Evolutionary conservation across 1,140 invertebrate species (phyloP).

Genomic region (Rhyacophila brunnea): DNA sequence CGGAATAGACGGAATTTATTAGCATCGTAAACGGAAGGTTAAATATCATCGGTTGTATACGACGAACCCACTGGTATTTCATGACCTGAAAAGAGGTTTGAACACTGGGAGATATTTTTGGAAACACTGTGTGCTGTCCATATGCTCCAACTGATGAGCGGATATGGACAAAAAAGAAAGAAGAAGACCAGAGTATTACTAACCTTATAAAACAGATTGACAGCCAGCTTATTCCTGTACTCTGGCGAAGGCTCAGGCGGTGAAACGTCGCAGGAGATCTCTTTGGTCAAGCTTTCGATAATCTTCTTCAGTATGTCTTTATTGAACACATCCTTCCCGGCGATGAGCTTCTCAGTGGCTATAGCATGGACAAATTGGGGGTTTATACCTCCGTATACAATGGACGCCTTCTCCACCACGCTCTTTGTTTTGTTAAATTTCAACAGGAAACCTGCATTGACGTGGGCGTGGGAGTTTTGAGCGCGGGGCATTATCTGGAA

Average conservation of each 20-base stretch:
- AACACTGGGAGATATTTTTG: no score
- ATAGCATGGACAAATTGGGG: constrained; percentile 67
- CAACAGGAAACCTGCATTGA: constrained; percentile 72
- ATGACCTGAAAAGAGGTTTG: no score
- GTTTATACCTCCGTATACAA: constrained; percentile 66
- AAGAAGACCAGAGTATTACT: no score
- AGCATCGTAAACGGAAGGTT: no score
- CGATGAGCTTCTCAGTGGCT: constrained; percentile 63
- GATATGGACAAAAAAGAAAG: no score
- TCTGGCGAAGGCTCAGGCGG: constrained; percentile 63
- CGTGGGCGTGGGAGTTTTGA: constrained; percentile 73
- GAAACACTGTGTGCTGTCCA: no score
- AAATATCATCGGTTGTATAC: no score
- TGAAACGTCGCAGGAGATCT: constrained; percentile 62
- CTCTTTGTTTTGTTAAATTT: constrained; percentile 53
- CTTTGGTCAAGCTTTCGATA: constrained; percentile 57
- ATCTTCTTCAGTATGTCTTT: constrained; percentile 56
- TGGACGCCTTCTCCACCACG: constrained; percentile 50
- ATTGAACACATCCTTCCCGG: constrained; percentile 55
- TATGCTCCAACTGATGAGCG: no score
- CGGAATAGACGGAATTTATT: no score
- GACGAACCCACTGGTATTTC: no score
- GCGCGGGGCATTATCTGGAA: constrained; percentile 68
- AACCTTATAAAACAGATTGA: constrained; percentile 73
- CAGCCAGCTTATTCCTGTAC: constrained; percentile 65